A percentile compares a stretch with the other conserved stretches of the same genome.
Conservation (phyloP, 2,113 vertebrate genomes). For the Odocoileus virginianus region DNA sequence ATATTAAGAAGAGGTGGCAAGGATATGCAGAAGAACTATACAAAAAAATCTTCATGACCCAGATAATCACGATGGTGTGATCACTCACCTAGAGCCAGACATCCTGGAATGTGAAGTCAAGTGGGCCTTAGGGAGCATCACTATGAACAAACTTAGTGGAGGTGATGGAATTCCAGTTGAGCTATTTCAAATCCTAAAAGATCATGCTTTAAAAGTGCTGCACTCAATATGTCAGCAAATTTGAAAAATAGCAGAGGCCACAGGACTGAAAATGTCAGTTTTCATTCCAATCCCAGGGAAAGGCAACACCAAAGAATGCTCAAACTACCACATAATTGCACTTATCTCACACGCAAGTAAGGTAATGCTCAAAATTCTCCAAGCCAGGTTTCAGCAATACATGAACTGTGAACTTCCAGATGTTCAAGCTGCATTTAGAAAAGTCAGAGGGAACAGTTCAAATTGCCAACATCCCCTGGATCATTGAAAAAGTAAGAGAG, state of each 20-base stretch:
- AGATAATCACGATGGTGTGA: neutral
- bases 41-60: neutral
- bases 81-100: neutral
- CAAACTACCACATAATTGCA: neutral
- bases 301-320: neutral
- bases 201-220: neutral
- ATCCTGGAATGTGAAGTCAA: neutral
- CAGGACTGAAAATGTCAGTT: neutral
- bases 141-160: neutral
- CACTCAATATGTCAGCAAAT: neutral
- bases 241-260: neutral
- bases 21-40: neutral
- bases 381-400: neutral
- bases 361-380: neutral
- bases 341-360: neutral
- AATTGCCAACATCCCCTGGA: neutral
- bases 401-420: rapidly evolving
- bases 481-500: neutral
- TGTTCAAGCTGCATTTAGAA: neutral
- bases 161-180: neutral
- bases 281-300: neutral
- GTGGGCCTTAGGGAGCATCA: neutral
- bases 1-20: neutral
- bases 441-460: neutral
- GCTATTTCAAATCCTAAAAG: neutral